Percentiles rank a stretch among this genome's conserved stretches.
phyloP scores from a whole-genome alignment of 2,797 vertebrate species.

The Pangasius larnaudii region DNA sequence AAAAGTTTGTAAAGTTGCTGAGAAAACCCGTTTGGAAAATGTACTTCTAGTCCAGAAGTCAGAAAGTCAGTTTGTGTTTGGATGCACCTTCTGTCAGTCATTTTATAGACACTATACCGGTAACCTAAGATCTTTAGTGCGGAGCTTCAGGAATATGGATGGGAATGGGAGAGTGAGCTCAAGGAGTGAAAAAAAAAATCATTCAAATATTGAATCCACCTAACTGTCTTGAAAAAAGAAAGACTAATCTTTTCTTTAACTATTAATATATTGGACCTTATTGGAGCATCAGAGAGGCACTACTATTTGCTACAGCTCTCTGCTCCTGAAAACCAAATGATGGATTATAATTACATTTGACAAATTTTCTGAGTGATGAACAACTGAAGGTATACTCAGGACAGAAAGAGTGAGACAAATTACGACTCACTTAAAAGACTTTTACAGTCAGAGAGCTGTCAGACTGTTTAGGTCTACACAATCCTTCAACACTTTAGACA shows the following conservation, averaged over 20 bases:
- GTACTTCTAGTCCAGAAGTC: background rate
- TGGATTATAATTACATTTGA: background rate
- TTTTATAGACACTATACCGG: background rate
- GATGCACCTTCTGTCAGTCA: background rate
- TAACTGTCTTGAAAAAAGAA: background rate
- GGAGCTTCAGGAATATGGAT: background rate
- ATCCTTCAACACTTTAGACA: conserved; percentile 31
- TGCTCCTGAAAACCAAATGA: background rate
- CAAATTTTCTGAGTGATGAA: conserved; percentile 9
- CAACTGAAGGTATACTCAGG: conserved; percentile 10
- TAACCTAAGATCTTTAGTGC: background rate
- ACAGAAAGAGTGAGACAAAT: conserved; percentile 12
- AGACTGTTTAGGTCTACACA: conserved; percentile 29
- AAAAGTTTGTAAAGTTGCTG: background rate
- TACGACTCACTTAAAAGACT: conserved; percentile 21
- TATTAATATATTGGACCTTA: background rate
- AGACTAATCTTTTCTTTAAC: background rate
- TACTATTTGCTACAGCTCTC: conserved; percentile 18
- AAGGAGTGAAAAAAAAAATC: background rate
- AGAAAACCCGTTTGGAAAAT: background rate
- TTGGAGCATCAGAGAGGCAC: conserved; percentile 29
- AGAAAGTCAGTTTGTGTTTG: background rate
- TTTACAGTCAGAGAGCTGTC: conserved; percentile 44
- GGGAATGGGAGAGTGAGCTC: no score
- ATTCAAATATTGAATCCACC: background rate